Evolutionary conservation across 2,797 vertebrate species (phyloP), one percentile per base, ranked within the genome.

Genomic region (Limnodromus scolopaceus): DNA sequence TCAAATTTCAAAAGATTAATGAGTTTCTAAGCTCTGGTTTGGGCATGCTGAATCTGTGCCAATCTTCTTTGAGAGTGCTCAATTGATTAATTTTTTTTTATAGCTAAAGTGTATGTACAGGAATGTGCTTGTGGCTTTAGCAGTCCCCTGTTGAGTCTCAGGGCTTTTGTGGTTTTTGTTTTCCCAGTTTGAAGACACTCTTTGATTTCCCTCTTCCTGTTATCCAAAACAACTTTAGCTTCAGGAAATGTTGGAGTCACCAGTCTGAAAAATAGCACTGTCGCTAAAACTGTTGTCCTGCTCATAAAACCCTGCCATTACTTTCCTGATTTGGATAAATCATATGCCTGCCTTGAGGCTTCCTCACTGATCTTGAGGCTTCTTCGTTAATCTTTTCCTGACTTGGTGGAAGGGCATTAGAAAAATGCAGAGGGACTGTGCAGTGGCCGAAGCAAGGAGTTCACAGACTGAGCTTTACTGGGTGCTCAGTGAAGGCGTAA

Each of bases 261-360:
- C 49, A 2, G 5, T 20, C 23, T 43, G 0, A 77, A 91, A 87
- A 76, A 11, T 2, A 69, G 36, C 53, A 5, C 11, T 2, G 0
- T 11, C 2, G 3, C 61, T 45, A 13, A 49, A 92, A 32, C 16
- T n/a, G 36, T 12, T 58, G 41, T 58, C 41, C 66, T 58, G 24
- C 39, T 88, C 16, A 5, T 46, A 49, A 91, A 45, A 5, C 43
- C 34, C 39, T 32, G n/a, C 48, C n/a, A 36, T 65, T 0, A 0
- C n/a, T 66, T 38, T 55, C 32, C 58, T 34, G 16, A 15, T 43
- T 12, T 16, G 25, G 34, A 16, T 34, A 39, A 54, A 24, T 69
- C 36, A 1, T 48, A 14, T 27, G 23, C 30, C n/a, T 46, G 28
- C 51, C 57, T 83, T 38, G 28, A 74, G 22, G 5, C 39, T 81